phyloP scores from a whole-genome alignment of 2,113 vertebrate genomes.

The Nothocercus nigrocapillus region DNA sequence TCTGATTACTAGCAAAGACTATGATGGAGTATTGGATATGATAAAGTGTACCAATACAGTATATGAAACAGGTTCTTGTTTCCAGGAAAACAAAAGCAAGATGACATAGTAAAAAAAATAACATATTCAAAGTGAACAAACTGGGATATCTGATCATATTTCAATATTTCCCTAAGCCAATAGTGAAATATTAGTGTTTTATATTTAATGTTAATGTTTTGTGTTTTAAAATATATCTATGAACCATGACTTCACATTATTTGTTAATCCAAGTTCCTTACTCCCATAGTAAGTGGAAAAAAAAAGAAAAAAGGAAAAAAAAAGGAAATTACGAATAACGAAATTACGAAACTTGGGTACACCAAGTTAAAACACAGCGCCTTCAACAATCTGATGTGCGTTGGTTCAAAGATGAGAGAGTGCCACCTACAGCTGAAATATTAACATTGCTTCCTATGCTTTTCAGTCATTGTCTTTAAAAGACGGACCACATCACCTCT shows the following conservation, averaged over 20 bases:
- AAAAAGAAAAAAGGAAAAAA: background rate
- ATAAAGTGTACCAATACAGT: background rate
- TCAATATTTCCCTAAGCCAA: background rate
- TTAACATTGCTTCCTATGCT: fast-evolving
- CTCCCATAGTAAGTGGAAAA: background rate
- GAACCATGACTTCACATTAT: background rate
- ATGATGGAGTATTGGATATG: background rate
- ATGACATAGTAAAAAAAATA: background rate
- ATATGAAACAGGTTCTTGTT: background rate
- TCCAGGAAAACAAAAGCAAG: background rate
- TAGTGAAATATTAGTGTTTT: no score
- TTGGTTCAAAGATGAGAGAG: background rate
- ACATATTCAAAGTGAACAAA: background rate
- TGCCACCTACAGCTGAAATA: background rate
- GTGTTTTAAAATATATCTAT: background rate
- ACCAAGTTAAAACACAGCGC: background rate
- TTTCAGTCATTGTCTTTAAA: background rate
- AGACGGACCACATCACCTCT: background rate
- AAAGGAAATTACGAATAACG: background rate
- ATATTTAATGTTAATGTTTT: background rate
- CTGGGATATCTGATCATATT: background rate
- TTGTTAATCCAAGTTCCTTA: background rate
- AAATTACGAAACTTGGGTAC: background rate
- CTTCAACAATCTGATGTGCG: background rate
- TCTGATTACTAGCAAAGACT: background rate